phyloP scores from a whole-genome alignment of 1,140 invertebrate species.

The Stegodyphus dumicola region DNA sequence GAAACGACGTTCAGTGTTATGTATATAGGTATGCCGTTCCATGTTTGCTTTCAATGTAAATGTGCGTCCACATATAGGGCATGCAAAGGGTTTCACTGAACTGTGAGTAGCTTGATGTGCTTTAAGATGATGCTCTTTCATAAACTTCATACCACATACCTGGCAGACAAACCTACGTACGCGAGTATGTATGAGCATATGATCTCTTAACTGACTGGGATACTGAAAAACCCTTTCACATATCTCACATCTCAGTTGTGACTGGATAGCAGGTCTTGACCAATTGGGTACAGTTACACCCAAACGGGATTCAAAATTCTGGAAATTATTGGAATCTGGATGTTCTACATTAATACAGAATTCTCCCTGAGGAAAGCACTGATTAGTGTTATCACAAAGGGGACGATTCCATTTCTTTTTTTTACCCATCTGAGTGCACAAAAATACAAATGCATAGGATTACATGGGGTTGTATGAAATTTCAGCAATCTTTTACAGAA shows the following conservation, averaged over 20 bases:
- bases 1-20: conserved; percentile 71
- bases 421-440: conserved; percentile 45
- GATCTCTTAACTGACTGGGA: conserved; percentile 62
- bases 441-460: conserved; percentile 12
- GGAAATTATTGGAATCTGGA: conserved; percentile 53
- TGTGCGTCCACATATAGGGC: conserved; percentile 65
- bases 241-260: conserved; percentile 58
- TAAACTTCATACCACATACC: conserved; percentile 62
- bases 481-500: too few relatives aligned
- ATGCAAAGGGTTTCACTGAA: conserved; percentile 65
- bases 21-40: conserved; percentile 72
- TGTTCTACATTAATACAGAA: conserved; percentile 59
- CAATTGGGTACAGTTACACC: conserved; percentile 46
- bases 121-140: conserved; percentile 63
- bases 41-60: conserved; percentile 65
- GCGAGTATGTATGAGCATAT: conserved; percentile 62
- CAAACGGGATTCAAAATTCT: conserved; percentile 49
- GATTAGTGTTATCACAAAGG: conserved; percentile 59
- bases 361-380: conserved; percentile 58
- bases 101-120: conserved; percentile 62
- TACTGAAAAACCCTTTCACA: conserved; percentile 62
- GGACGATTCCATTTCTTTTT: conserved; percentile 60
- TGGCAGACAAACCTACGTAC: conserved; percentile 61
- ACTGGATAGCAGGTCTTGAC: conserved; percentile 43
- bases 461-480: background rate